Evolutionary conservation across 2,888 invertebrate species (phyloP).

Genomic region (Drosophila kambysellisi): DNA sequence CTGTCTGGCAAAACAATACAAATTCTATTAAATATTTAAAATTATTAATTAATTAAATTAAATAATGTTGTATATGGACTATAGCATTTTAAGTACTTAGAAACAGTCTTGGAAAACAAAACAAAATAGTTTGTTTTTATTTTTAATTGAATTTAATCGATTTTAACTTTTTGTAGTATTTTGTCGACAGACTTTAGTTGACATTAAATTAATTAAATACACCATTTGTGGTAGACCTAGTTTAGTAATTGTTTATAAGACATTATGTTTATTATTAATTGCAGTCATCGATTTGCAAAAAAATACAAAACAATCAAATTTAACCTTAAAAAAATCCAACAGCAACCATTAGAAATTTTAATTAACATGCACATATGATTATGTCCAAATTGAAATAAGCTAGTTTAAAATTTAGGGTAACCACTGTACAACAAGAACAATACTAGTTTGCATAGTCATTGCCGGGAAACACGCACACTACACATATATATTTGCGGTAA

Average conservation of each 20-base stretch:
- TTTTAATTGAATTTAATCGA: background rate
- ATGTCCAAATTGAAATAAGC: background rate
- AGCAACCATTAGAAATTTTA: background rate
- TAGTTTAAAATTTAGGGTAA: background rate
- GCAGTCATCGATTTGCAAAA: background rate
- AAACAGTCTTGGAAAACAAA: background rate
- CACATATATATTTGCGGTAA: conserved; percentile 22
- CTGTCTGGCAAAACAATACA: background rate
- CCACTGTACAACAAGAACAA: conserved; percentile 16
- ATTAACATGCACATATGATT: background rate
- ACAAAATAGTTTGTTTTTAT: background rate
- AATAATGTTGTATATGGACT: background rate
- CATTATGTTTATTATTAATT: background rate
- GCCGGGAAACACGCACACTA: conserved; percentile 23
- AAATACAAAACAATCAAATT: background rate
- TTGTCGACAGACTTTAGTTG: background rate
- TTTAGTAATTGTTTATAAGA: background rate
- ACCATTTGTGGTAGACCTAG: background rate
- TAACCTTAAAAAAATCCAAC: background rate
- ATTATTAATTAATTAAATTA: background rate
- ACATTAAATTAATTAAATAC: background rate
- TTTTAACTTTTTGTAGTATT: background rate
- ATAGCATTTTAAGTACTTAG: background rate
- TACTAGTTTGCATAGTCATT: conserved; percentile 43
- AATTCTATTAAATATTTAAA: background rate